phyloP scores from a whole-genome alignment of 1,140 invertebrate species.

The Listronotus oregonensis region DNA sequence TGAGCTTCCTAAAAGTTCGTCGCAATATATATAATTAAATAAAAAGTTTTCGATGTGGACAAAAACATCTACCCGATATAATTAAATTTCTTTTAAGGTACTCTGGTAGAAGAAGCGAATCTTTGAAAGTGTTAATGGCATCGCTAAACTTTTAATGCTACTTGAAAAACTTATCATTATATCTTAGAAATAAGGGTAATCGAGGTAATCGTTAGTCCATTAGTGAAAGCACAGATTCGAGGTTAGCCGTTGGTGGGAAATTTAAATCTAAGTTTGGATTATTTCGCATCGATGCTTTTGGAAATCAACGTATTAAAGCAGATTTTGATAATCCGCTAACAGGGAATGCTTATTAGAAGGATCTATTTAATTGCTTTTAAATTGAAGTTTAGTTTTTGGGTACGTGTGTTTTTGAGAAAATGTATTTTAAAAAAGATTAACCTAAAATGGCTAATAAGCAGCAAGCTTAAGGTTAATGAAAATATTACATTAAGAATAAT shows the following conservation, averaged over 20 bases:
- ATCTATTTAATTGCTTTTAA: constrained; percentile 26
- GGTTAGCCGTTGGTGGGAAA: constrained; percentile 33
- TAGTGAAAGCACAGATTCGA: constrained; percentile 46
- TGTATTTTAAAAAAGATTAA: too few species aligned
- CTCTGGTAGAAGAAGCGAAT: not conserved
- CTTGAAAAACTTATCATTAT: constrained; percentile 46
- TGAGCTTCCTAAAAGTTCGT: too few species aligned
- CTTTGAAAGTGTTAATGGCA: constrained; percentile 28
- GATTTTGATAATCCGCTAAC: constrained; percentile 36
- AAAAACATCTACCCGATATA: constrained; percentile 12
- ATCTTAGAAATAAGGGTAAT: constrained; percentile 45
- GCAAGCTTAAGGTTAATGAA: too few species aligned
- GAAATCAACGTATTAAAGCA: constrained; percentile 35
- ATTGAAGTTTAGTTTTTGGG: constrained; percentile 11
- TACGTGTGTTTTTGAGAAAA: not conserved
- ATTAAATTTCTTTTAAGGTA: constrained; percentile 31
- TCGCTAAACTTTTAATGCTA: constrained; percentile 31
- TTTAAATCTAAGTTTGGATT: constrained; percentile 43
- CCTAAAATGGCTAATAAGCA: too few species aligned
- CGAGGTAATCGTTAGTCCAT: constrained; percentile 50
- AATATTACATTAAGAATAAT: too few species aligned
- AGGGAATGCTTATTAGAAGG: constrained; percentile 12
- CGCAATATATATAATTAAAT: constrained; percentile 6
- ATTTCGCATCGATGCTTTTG: constrained; percentile 45
- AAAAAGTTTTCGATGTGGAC: constrained; percentile 8